Base-by-base conservation (phyloP, 2,888 invertebrate species). In the Pyrocoelia pectoralis region DNA sequence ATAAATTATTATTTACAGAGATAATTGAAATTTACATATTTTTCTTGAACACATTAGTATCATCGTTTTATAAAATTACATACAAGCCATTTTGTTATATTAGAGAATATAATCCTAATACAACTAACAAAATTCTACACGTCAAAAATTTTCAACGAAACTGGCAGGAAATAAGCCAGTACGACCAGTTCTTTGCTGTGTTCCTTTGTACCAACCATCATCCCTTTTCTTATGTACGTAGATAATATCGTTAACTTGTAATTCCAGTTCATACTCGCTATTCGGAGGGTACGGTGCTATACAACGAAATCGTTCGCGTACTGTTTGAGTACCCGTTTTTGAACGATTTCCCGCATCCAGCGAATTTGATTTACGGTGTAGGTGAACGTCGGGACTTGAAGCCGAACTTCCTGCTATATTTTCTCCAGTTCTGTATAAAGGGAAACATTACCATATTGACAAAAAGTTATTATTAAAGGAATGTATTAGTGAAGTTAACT, bases 181-280 rank as follows among this genome's bases (percentile, higher is more conserved):
- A 73, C 94, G 91, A 33, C 96, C 95, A 1, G 95, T 95, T 58
- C 95, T 87, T 71, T 94, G 91, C 71, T 94, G 87, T 0, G 94
- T 95, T 14, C 97, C 97, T 79, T 95, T 95, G 82, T 93, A 97
- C 97, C 97, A 97, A 50, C 97, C 97, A 77, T 97, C 96, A 54
- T 95, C 95, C 55, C 95, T 88, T 77, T 96, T 96, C 75, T 92
- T 92, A 75, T 94, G 92, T 14, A 97, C 96, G 72, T 93, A 89
- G 69, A 97, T 94, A 58, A 96, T 90, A 76, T 97, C 97, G 65
- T 95, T 95, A 40, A 95, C 89, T 71, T 93, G 91, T 48, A 97
- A 83, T 77, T 95, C 96, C 71, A 97, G 80, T 80, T 97, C 97
- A 77, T 94, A 92, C 71, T 95, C 95, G 66, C 94, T 94, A 81